Evolutionary conservation across 2,888 invertebrate species (phyloP).

Genomic region (Argyresthia albistria): DNA sequence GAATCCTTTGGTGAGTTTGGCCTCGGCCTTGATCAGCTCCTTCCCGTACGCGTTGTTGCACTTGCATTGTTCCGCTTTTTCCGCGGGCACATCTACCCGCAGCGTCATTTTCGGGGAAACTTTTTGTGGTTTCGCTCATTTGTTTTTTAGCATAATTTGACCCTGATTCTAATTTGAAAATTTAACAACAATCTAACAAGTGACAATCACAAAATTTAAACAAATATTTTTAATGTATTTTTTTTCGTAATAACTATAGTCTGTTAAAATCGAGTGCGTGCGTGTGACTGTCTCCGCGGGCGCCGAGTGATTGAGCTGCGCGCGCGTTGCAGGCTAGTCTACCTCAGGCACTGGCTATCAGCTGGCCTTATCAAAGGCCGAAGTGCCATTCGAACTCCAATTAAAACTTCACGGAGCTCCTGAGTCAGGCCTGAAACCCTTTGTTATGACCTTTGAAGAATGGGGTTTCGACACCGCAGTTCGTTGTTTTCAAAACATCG

Average conservation of each 20-base stretch:
- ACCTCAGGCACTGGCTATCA: constrained; percentile 52
- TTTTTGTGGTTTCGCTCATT: background rate
- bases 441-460: no score
- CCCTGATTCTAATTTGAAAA: background rate
- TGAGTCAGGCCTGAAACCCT: no score
- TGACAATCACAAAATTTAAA: background rate
- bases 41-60: constrained; percentile 37
- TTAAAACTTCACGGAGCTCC: no score
- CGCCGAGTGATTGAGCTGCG: constrained; percentile 27
- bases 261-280: constrained; percentile 13
- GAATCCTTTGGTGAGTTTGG: constrained; percentile 31
- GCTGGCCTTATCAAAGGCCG: constrained; percentile 21
- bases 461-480: no score
- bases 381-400: no score
- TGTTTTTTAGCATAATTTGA: background rate
- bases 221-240: background rate
- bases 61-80: constrained; percentile 57
- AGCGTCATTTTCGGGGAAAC: constrained; percentile 47
- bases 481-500: no score
- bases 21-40: constrained; percentile 39
- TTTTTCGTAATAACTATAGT: constrained; percentile 3
- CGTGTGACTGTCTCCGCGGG: constrained; percentile 34
- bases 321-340: constrained; percentile 40
- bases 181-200: background rate
- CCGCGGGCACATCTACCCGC: constrained; percentile 61